A percentile compares a stretch with the other conserved stretches of the same genome.
Evolutionary conservation across 2,888 invertebrate genomes (phyloP).

Genomic region (Noctua comes): DNA sequence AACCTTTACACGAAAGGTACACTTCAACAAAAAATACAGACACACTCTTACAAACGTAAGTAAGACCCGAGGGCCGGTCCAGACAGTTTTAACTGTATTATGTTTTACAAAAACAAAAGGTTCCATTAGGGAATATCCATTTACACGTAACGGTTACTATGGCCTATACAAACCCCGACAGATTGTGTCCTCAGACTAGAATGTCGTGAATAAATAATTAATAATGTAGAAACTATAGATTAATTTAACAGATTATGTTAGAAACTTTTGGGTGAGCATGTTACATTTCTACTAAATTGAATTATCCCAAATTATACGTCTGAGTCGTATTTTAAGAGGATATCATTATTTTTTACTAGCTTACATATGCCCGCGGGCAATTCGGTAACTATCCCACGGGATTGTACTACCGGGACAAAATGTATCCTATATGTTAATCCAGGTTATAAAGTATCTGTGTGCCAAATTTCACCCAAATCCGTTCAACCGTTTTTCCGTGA

Average conservation of each 20-base stretch:
- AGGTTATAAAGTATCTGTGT: too few species aligned
- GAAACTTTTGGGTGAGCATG: neutral
- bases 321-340: neutral
- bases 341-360: neutral
- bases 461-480: too few species aligned
- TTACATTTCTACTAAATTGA: neutral
- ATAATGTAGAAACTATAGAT: neutral
- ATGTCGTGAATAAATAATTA: constrained; percentile 24
- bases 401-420: too few species aligned
- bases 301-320: neutral
- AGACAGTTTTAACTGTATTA: constrained; percentile 42
- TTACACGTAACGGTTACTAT: constrained; percentile 12
- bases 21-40: neutral
- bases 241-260: constrained; percentile 12
- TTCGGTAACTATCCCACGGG: too few species aligned
- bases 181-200: neutral
- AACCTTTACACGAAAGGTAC: neutral
- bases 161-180: neutral
- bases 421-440: too few species aligned
- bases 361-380: too few species aligned
- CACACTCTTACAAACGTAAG: constrained; percentile 10
- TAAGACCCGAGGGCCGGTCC: constrained; percentile 12
- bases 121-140: constrained; percentile 45
- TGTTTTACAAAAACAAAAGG: constrained; percentile 44
- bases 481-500: too few species aligned